A percentile compares a stretch with the other conserved stretches of the same genome.
Conservation (phyloP, 2,888 invertebrate genomes). For the Ichneumon xanthorius region DNA sequence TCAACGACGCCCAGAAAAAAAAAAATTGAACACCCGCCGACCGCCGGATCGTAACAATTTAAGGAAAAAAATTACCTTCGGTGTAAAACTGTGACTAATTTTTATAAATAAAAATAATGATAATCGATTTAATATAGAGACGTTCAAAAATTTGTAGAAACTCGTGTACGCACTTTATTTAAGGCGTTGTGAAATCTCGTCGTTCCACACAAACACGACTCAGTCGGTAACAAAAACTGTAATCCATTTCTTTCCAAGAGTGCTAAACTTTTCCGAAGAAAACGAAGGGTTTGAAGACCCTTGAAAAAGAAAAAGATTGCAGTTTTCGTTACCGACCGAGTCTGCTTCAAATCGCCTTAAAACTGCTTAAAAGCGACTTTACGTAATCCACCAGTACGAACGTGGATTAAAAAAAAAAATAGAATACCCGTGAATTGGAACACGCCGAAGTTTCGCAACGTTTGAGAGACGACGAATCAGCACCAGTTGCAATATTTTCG, state of each 20-base stretch:
- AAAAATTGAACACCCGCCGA: constrained; percentile 31
- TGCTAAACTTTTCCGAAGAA: not conserved
- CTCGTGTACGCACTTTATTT: not conserved
- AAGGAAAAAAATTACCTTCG: not conserved
- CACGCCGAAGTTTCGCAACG: constrained; percentile 58
- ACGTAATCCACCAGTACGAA: constrained; percentile 3
- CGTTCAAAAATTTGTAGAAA: not conserved
- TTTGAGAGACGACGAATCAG: constrained; percentile 47
- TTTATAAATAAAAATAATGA: not conserved
- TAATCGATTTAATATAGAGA: not conserved
- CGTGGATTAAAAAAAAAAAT: constrained; percentile 8
- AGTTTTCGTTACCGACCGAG: not conserved
- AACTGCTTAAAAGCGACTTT: not conserved
- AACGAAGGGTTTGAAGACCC: not conserved
- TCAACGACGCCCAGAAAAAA: constrained; percentile 22
- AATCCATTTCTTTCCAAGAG: not conserved
- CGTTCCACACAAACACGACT: not conserved
- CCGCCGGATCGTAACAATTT: constrained; percentile 2
- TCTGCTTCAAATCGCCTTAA: not conserved
- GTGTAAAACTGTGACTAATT: not conserved
- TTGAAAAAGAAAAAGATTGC: not conserved
- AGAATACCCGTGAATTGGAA: constrained; percentile 56
- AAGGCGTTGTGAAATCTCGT: not conserved
- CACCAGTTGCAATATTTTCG: constrained; percentile 45
- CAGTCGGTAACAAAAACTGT: not conserved